phyloP scores from a whole-genome alignment of 2,113 vertebrate species.

The Columbina picui region DNA sequence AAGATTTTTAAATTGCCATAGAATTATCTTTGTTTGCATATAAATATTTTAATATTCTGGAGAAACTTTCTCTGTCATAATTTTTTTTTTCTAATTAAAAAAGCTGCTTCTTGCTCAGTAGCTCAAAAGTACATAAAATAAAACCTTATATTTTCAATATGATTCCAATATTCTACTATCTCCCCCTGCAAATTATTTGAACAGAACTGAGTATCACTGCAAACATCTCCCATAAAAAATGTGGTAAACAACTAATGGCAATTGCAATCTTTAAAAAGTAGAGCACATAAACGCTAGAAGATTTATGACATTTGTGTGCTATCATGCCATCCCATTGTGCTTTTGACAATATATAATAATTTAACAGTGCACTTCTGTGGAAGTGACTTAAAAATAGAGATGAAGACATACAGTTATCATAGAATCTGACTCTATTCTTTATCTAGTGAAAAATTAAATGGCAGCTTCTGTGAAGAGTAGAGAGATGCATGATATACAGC shows the following conservation, averaged over 20 bases:
- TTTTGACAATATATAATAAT: neutral
- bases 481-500: neutral
- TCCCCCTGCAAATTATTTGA: neutral
- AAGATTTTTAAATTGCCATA: neutral
- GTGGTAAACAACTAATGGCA: neutral
- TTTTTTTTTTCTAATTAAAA: neutral
- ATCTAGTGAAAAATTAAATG: neutral
- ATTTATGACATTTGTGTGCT: neutral
- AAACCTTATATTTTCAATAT: neutral
- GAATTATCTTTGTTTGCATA: neutral
- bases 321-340: no score
- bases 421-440: neutral
- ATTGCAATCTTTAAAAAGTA: neutral
- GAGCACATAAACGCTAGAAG: neutral
- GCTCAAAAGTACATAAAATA: neutral
- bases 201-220: neutral
- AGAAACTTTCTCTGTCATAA: neutral
- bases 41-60: neutral
- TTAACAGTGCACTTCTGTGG: neutral
- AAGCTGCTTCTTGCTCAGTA: neutral
- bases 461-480: neutral
- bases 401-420: neutral
- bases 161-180: neutral
- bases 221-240: neutral
- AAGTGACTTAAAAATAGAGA: neutral